phyloP scores from a whole-genome alignment of 2,113 vertebrate species.

The Entomyzon cyanotis region DNA sequence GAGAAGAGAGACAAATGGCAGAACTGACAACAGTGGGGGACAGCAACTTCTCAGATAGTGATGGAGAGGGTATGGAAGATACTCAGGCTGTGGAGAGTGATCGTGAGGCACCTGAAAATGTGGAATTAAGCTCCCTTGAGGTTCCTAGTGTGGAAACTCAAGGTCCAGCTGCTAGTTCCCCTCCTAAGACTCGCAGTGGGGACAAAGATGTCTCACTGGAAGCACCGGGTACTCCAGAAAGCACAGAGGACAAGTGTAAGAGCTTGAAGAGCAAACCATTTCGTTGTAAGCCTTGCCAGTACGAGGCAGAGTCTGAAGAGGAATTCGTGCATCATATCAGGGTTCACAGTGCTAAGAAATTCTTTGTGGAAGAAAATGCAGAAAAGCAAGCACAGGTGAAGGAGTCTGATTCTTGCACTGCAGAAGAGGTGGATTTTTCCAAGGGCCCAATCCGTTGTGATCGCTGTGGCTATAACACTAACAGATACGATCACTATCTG shows the following conservation, averaged over 20 bases:
- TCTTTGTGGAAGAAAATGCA: conserved; percentile 86
- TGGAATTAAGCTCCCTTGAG: conserved; percentile 50
- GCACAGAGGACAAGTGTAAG: conserved; percentile 73
- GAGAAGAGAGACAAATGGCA: conserved; percentile 93
- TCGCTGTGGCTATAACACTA: conserved; percentile 97
- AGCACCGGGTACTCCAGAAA: conserved; percentile 21
- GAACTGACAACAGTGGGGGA: conserved; percentile 90
- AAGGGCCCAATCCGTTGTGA: conserved; percentile 95
- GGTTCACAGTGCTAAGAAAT: conserved; percentile 89
- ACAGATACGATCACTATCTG: conserved; percentile 95
- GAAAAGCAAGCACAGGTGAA: conserved; percentile 80
- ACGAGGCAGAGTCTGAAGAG: conserved; percentile 87
- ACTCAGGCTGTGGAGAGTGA: conserved; percentile 45
- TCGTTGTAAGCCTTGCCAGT: conserved; percentile 94
- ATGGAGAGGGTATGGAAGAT: conserved; percentile 84
- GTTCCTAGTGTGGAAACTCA: conserved; percentile 20
- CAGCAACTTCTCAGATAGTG: conserved; percentile 89
- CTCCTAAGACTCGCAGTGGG: conserved; percentile 46
- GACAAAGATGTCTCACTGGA: conserved; percentile 65
- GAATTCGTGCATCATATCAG: conserved; percentile 93
- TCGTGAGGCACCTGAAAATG: conserved; percentile 34
- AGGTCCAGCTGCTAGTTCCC: conserved; percentile 17
- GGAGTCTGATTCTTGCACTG: conserved; percentile 61
- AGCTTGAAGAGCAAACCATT: conserved; percentile 89
- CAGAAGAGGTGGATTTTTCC: conserved; percentile 79